Conservation (phyloP, 2,888 invertebrate species). For the Eupithecia dodoneata region DNA sequence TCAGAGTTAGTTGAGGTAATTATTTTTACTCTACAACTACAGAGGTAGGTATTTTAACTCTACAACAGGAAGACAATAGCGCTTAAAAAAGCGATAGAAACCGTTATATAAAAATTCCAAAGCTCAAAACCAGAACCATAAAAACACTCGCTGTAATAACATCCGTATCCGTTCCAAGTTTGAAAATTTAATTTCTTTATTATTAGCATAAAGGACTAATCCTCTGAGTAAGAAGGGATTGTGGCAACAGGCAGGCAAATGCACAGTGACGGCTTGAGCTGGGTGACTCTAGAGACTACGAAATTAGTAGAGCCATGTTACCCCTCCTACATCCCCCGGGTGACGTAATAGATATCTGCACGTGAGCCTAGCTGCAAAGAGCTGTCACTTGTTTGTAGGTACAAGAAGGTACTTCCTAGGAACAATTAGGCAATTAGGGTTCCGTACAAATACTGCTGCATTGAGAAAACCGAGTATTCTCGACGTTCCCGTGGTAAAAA, state of each 20-base stretch:
- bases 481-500: too few species aligned
- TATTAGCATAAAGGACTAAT: slow-evolving; percentile 61
- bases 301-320: slow-evolving; percentile 72
- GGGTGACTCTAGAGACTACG: slow-evolving; percentile 67
- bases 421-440: too few species aligned
- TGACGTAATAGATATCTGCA: slow-evolving; percentile 52
- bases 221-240: slow-evolving; percentile 59
- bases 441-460: too few species aligned
- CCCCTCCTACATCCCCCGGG: slow-evolving; percentile 47
- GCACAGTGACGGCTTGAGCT: slow-evolving; percentile 55
- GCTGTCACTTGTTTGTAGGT: slow-evolving; percentile 28
- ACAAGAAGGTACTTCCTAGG: neutral
- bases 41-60: neutral
- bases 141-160: slow-evolving; percentile 38
- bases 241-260: slow-evolving; percentile 56
- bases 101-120: neutral
- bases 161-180: slow-evolving; percentile 46
- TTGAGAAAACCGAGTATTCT: too few species aligned
- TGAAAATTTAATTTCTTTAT: slow-evolving; percentile 59
- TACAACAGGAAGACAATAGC: neutral
- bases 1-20: neutral
- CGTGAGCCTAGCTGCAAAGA: slow-evolving; percentile 49
- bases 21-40: neutral
- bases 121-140: slow-evolving; percentile 29
- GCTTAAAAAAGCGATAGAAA: neutral